A percentile compares a stretch with the other conserved stretches of the same genome.
Evolutionary conservation across 2,113 vertebrate species (phyloP).

Genomic region (Pelecanoides urinatrix): DNA sequence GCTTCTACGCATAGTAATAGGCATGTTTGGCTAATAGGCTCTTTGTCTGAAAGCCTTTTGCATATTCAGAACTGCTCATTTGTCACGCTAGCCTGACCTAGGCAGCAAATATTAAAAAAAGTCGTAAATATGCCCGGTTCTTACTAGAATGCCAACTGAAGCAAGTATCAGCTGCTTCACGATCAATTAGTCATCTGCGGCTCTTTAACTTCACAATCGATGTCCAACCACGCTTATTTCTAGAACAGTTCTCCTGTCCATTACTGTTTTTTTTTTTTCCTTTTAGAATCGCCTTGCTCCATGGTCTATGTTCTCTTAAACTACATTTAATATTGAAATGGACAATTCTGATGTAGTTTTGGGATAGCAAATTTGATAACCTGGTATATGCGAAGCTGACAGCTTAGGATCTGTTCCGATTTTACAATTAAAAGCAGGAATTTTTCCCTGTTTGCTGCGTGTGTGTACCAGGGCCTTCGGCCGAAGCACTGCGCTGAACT

Average conservation of each 20-base stretch:
- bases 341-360: neutral
- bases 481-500: neutral
- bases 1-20: neutral
- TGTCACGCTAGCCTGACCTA: constrained; percentile 28
- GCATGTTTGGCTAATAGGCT: constrained; percentile 20
- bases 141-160: neutral
- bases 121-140: neutral
- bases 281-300: neutral
- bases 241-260: neutral
- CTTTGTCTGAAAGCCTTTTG: constrained; percentile 40
- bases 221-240: neutral
- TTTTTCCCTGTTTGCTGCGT: neutral
- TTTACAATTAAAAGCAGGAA: neutral
- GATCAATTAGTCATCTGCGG: neutral
- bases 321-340: accelerated
- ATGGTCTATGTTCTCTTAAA: neutral
- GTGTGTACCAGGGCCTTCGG: too few species aligned
- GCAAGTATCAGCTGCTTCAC: neutral
- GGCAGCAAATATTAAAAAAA: constrained; percentile 1
- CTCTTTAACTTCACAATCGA: neutral
- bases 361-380: neutral
- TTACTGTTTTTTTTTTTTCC: neutral
- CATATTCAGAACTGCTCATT: constrained; percentile 36
- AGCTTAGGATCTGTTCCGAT: neutral
- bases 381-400: neutral